A percentile compares a stretch with the other conserved stretches of the same genome.
Conservation (phyloP, 2,113 vertebrate genomes). For the Pseudorasbora parva region DNA sequence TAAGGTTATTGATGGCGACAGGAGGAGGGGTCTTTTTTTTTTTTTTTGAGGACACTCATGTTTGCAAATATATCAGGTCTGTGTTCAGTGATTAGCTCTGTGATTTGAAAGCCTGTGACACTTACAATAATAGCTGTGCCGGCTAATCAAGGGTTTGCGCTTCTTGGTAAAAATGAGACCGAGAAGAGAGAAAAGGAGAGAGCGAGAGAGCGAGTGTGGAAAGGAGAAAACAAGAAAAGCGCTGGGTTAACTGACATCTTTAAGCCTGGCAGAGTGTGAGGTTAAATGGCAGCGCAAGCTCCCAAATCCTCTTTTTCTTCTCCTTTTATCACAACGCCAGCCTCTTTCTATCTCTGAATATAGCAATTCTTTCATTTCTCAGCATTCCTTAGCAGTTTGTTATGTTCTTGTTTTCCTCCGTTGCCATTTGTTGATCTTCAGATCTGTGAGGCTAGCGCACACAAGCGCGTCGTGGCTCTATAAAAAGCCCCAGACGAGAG, state of each 20-base stretch:
- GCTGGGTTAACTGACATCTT: slow-evolving; percentile 54
- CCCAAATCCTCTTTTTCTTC: slow-evolving; percentile 43
- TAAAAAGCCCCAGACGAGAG: slow-evolving; percentile 96
- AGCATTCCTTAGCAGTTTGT: slow-evolving; percentile 73
- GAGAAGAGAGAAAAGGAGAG: neutral
- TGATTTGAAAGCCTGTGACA: slow-evolving; percentile 50
- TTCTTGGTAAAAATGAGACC: slow-evolving; percentile 33
- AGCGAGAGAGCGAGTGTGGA: neutral
- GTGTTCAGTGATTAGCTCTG: slow-evolving; percentile 38
- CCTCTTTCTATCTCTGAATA: slow-evolving; percentile 68
- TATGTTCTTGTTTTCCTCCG: slow-evolving; percentile 72
- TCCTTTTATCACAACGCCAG: slow-evolving; percentile 49
- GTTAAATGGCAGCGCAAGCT: slow-evolving; percentile 49
- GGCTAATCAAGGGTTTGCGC: slow-evolving; percentile 40
- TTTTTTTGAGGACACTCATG: slow-evolving; percentile 31
- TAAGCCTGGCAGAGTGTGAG: slow-evolving; percentile 45
- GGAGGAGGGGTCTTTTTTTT: neutral
- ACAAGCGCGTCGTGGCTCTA: slow-evolving; percentile 78
- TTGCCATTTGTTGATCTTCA: slow-evolving; percentile 71
- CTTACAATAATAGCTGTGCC: slow-evolving; percentile 45
- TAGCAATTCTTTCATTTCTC: slow-evolving; percentile 67
- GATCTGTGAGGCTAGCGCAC: slow-evolving; percentile 78
- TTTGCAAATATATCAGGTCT: slow-evolving; percentile 53
- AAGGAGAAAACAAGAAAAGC: slow-evolving; percentile 27
- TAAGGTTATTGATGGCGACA: slow-evolving; percentile 41